Evolutionary conservation across 1,140 invertebrate genomes (phyloP).

Genomic region (Macrosteles quadrilineatus): DNA sequence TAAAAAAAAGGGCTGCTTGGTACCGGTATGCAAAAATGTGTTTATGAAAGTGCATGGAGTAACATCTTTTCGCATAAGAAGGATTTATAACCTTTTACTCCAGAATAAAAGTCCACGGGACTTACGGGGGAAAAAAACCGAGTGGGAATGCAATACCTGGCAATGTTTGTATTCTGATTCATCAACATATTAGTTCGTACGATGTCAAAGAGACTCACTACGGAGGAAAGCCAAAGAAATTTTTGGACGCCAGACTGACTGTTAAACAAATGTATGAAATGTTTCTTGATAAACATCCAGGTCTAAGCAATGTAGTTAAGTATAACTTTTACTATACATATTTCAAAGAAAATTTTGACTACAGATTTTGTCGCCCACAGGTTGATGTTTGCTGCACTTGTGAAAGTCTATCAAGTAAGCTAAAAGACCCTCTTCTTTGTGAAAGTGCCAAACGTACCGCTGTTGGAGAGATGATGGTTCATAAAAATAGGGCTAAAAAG

Average conservation of each 20-base stretch:
- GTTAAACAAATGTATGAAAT: slow-evolving; percentile 20
- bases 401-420: slow-evolving; percentile 31
- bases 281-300: slow-evolving; percentile 34
- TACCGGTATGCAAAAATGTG: slow-evolving; percentile 11
- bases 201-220: background rate
- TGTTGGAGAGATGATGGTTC: slow-evolving; percentile 41
- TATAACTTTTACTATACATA: slow-evolving; percentile 37
- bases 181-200: background rate
- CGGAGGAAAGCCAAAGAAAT: background rate
- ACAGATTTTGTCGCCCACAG: slow-evolving; percentile 40
- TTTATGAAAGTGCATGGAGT: slow-evolving; percentile 19
- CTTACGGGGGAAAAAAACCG: background rate
- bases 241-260: background rate
- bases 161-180: background rate
- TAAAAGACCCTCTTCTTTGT: slow-evolving; percentile 33
- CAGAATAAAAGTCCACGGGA: background rate
- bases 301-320: slow-evolving; percentile 41
- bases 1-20: background rate
- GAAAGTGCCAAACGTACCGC: slow-evolving; percentile 42
- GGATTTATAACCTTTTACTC: background rate
- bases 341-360: slow-evolving; percentile 39
- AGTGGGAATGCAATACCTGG: background rate
- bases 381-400: slow-evolving; percentile 35
- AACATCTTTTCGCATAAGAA: background rate
- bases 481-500: slow-evolving; percentile 41